These are phyloP conservation scores for Nematopogon swammerdamellus DNA, from an alignment of 2,888 invertebrate species.

Conservation along the genomic window DNA sequence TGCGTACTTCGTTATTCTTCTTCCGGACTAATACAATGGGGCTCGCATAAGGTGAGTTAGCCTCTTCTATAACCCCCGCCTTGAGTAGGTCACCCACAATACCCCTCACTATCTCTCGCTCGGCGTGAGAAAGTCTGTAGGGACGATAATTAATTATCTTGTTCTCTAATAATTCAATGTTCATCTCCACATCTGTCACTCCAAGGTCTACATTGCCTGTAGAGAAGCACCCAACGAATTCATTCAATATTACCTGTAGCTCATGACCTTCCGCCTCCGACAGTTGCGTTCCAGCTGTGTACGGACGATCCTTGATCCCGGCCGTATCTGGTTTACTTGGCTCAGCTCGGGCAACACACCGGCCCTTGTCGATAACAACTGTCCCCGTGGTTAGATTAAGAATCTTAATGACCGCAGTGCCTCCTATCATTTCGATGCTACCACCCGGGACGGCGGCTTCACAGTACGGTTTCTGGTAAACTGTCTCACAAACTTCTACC, in stretches of 20 bases:
- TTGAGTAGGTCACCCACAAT: conserved; percentile 4
- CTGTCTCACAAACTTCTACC: neutral
- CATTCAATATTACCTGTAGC: conserved; percentile 3
- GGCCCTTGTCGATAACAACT: conserved; percentile 1
- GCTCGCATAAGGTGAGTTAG: conserved; percentile 7
- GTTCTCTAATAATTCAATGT: conserved; percentile 6
- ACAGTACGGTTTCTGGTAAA: too few species aligned
- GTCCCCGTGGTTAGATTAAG: conserved; percentile 6
- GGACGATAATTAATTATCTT: conserved; percentile 8
- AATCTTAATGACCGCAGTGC: conserved; percentile 6
- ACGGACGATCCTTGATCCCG: too few species aligned
- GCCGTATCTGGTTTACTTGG: neutral
- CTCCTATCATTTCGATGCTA: too few species aligned
- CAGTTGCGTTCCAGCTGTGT: neutral
- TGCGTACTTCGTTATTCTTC: conserved; percentile 8
- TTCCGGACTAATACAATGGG: conserved; percentile 8
- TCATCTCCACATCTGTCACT: conserved; percentile 8
- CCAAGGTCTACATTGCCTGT: conserved; percentile 7
- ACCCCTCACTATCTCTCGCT: conserved; percentile 6
- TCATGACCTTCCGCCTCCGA: neutral
- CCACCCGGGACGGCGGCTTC: too few species aligned
- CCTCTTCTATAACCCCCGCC: conserved; percentile 6
- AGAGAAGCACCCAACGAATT: conserved; percentile 8
- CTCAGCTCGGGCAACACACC: conserved; percentile 7
- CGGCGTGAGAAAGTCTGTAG: conserved; percentile 7